Evolutionary conservation across 2,888 invertebrate species (phyloP).

Genomic region (Cheilosia impressa): DNA sequence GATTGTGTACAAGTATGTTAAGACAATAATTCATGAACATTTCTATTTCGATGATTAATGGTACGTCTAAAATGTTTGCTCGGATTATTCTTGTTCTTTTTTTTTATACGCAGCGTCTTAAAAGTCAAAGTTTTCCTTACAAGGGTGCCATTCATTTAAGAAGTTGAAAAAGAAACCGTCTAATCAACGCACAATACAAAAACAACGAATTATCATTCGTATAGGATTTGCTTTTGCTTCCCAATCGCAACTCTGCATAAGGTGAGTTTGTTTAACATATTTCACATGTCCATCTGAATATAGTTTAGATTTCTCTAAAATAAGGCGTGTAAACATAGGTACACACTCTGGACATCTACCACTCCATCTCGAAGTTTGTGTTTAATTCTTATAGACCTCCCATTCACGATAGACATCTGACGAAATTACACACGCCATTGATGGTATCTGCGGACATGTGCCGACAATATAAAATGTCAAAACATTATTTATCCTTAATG

Average conservation of each 20-base stretch:
- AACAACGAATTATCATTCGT: too few relatives aligned
- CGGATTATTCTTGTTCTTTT: background rate
- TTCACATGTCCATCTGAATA: too few relatives aligned
- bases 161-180: too few relatives aligned
- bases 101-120: slow-evolving; percentile 1
- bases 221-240: too few relatives aligned
- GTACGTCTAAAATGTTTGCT: slow-evolving; percentile 32
- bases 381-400: background rate
- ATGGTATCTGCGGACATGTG: slow-evolving; percentile 47
- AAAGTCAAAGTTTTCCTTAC: background rate
- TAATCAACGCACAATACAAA: too few relatives aligned
- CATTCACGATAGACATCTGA: slow-evolving; percentile 16
- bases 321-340: too few relatives aligned
- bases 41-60: slow-evolving; percentile 63
- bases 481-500: slow-evolving; percentile 70
- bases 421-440: slow-evolving; percentile 17
- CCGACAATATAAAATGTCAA: slow-evolving; percentile 71
- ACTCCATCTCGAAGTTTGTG: background rate
- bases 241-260: too few relatives aligned
- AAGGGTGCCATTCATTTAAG: background rate
- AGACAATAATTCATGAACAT: slow-evolving; percentile 62
- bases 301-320: too few relatives aligned
- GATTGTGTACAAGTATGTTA: slow-evolving; percentile 53
- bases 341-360: too few relatives aligned
- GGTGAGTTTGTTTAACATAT: too few relatives aligned